A percentile compares a stretch with the other conserved stretches of the same genome.
phyloP scores from a whole-genome alignment of 2,797 vertebrate species.

The Lates japonicus region DNA sequence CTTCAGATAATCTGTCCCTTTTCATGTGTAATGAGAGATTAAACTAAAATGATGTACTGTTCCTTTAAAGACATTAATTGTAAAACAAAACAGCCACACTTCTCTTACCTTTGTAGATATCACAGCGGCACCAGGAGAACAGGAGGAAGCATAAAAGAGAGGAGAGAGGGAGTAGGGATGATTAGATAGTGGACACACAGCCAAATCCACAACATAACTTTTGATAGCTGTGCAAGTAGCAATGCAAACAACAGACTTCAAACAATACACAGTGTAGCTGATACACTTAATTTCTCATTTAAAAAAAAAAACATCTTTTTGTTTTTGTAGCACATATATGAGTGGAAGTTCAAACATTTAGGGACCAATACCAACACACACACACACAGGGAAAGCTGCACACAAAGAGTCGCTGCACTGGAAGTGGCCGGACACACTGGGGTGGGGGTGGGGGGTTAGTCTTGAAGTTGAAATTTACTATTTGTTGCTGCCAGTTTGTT shows the following conservation, averaged over 20 bases:
- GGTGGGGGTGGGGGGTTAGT: background rate
- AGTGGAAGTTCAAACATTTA: too few relatives aligned
- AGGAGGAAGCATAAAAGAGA: constrained; percentile 24
- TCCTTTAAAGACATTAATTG: constrained; percentile 83
- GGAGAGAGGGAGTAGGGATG: background rate
- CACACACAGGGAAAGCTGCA: too few relatives aligned
- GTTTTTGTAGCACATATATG: background rate
- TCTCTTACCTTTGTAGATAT: constrained; percentile 61
- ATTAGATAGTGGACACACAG: constrained; percentile 40
- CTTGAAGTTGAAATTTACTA: background rate
- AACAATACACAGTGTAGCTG: background rate
- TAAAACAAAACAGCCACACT: constrained; percentile 31
- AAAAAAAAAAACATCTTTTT: background rate
- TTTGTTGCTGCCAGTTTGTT: too few relatives aligned
- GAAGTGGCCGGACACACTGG: too few relatives aligned
- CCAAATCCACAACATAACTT: constrained; percentile 5
- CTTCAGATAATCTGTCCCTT: constrained; percentile 86
- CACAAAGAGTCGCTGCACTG: too few relatives aligned
- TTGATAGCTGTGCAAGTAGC: constrained; percentile 14
- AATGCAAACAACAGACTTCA: constrained; percentile 4
- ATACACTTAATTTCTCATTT: background rate
- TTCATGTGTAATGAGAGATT: constrained; percentile 86
- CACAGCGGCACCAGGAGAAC: constrained; percentile 30
- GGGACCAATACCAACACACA: too few relatives aligned
- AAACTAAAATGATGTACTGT: constrained; percentile 90